These are phyloP conservation scores for Glossophaga mutica DNA, from an alignment of 2,797 vertebrate genomes.

Conservation along the genomic window DNA sequence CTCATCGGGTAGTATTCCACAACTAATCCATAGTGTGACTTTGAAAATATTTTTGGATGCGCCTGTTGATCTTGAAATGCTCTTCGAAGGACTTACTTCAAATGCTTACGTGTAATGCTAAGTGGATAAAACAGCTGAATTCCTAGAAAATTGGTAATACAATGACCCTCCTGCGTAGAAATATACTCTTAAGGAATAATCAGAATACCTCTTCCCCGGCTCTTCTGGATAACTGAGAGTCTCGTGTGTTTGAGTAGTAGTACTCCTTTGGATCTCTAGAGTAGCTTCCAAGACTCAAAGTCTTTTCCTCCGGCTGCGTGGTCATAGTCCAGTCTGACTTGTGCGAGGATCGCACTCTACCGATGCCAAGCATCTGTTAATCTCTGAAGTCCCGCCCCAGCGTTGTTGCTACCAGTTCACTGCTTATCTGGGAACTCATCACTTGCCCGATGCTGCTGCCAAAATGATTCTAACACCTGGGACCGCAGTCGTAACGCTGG, in stretches of 20 bases:
- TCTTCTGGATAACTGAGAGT: not conserved
- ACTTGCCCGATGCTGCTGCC: not conserved
- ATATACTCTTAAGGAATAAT: not conserved
- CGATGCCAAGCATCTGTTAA: not conserved
- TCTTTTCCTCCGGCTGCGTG: not conserved
- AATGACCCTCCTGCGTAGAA: not conserved
- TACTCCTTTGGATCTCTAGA: not conserved
- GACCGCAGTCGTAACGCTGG: not conserved
- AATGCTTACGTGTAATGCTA: not conserved
- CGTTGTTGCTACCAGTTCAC: not conserved
- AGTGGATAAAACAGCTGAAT: slow-evolving; percentile 1
- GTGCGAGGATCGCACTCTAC: not conserved
- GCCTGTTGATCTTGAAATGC: not conserved
- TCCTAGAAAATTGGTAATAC: not conserved
- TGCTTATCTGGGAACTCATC: not conserved
- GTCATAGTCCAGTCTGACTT: not conserved
- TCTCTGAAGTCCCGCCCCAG: not conserved
- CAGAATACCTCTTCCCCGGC: not conserved
- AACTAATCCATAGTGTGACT: not conserved
- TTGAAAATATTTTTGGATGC: not conserved
- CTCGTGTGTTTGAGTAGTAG: not conserved
- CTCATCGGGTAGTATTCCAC: not conserved
- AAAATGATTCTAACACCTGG: not conserved
- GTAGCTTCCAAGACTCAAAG: not conserved
- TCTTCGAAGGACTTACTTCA: not conserved